phyloP scores from a whole-genome alignment of 2,888 invertebrate genomes.

The Cephus sareptanus region DNA sequence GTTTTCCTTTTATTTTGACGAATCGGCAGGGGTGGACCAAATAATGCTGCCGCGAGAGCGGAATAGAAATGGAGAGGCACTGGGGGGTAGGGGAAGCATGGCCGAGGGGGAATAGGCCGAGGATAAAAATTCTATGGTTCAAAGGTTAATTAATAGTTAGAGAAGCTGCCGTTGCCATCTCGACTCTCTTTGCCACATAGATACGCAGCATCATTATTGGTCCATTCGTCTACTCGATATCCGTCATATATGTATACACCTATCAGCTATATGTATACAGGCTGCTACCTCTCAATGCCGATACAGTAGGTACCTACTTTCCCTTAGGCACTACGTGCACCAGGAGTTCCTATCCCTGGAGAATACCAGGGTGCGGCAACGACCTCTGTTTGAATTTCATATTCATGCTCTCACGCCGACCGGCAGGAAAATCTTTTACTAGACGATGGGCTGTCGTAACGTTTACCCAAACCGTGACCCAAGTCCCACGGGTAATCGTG shows the following conservation, averaged over 20 bases:
- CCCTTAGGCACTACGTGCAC: background rate
- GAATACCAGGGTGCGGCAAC: background rate
- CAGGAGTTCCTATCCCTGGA: background rate
- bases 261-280: background rate
- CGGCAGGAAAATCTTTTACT: background rate
- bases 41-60: background rate
- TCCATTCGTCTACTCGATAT: constrained; percentile 21
- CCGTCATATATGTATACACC: background rate
- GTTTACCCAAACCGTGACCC: background rate
- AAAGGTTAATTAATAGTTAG: constrained; percentile 24
- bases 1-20: background rate
- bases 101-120: background rate
- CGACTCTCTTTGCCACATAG: constrained; percentile 14
- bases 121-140: constrained; percentile 19
- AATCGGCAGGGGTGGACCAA: background rate
- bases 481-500: background rate
- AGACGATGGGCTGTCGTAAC: background rate
- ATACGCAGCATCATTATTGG: constrained; percentile 23
- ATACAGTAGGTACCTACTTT: background rate
- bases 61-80: background rate
- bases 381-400: background rate
- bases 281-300: background rate
- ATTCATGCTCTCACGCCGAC: background rate
- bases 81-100: background rate
- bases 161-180: constrained; percentile 18